phyloP scores from a whole-genome alignment of 2,888 invertebrate genomes.

The Leucophenga montana region DNA sequence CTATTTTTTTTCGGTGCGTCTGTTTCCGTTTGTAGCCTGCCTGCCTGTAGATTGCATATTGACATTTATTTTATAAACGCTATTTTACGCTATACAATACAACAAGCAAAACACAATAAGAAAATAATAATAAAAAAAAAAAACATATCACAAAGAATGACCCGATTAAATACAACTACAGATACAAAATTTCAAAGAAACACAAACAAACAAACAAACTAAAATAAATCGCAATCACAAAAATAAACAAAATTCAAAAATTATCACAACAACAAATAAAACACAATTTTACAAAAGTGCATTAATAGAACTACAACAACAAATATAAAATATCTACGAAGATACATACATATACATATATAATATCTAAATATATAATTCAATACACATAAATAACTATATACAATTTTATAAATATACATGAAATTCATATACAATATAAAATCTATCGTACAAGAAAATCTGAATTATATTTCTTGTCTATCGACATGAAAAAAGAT shows the following conservation, averaged over 20 bases:
- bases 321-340: slow-evolving; percentile 41
- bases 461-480: slow-evolving; percentile 17
- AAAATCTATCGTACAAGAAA: background rate
- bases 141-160: slow-evolving; percentile 20
- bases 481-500: slow-evolving; percentile 36
- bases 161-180: slow-evolving; percentile 27
- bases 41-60: too few relatives aligned
- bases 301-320: slow-evolving; percentile 59
- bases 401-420: slow-evolving; percentile 33
- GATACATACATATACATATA: background rate
- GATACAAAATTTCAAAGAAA: slow-evolving; percentile 12
- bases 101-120: too few relatives aligned
- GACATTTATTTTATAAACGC: slow-evolving; percentile 22
- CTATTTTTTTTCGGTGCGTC: background rate
- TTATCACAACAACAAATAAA: slow-evolving; percentile 10
- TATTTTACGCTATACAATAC: slow-evolving; percentile 28
- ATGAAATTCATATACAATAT: slow-evolving; percentile 22
- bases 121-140: background rate
- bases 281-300: slow-evolving; percentile 36
- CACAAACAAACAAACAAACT: slow-evolving; percentile 16
- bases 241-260: slow-evolving; percentile 3
- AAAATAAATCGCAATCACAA: background rate
- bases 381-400: slow-evolving; percentile 27
- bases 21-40: too few relatives aligned
- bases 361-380: slow-evolving; percentile 12